Evolutionary conservation across 1,140 invertebrate genomes (phyloP).

Genomic region (Asobara japonica): DNA sequence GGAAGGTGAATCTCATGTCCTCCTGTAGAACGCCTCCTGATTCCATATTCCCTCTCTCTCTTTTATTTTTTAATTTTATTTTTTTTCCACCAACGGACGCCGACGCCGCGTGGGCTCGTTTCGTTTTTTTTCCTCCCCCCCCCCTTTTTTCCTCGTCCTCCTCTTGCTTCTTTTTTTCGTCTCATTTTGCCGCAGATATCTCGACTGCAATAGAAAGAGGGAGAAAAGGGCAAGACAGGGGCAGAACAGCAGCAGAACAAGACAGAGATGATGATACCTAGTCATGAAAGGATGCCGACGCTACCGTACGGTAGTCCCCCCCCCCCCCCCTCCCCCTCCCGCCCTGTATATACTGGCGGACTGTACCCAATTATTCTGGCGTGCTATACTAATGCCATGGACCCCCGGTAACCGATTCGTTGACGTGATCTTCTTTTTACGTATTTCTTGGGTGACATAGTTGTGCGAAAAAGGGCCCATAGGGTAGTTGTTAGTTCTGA

Average conservation of each 20-base stretch:
- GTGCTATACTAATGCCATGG: slow-evolving; percentile 57
- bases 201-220: slow-evolving; percentile 24
- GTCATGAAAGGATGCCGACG: slow-evolving; percentile 44
- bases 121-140: slow-evolving; percentile 21
- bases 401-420: slow-evolving; percentile 27
- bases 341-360: slow-evolving; percentile 48
- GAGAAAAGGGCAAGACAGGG: background rate
- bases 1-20: background rate
- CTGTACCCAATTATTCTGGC: slow-evolving; percentile 62
- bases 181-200: slow-evolving; percentile 34
- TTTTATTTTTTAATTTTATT: background rate
- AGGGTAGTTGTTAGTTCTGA: no score
- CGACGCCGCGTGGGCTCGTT: slow-evolving; percentile 33
- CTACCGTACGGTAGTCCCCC: slow-evolving; percentile 54
- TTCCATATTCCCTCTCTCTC: background rate
- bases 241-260: background rate
- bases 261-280: slow-evolving; percentile 15
- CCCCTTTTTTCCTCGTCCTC: slow-evolving; percentile 23
- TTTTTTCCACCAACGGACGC: background rate
- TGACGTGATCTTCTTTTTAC: background rate
- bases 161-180: slow-evolving; percentile 30
- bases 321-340: slow-evolving; percentile 7
- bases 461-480: no score
- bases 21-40: slow-evolving; percentile 17
- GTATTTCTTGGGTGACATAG: no score